A percentile compares a stretch with the other conserved stretches of the same genome.
These are phyloP conservation scores for Thumatha senex DNA, from an alignment of 2,888 invertebrate genomes.

Conservation along the genomic window DNA sequence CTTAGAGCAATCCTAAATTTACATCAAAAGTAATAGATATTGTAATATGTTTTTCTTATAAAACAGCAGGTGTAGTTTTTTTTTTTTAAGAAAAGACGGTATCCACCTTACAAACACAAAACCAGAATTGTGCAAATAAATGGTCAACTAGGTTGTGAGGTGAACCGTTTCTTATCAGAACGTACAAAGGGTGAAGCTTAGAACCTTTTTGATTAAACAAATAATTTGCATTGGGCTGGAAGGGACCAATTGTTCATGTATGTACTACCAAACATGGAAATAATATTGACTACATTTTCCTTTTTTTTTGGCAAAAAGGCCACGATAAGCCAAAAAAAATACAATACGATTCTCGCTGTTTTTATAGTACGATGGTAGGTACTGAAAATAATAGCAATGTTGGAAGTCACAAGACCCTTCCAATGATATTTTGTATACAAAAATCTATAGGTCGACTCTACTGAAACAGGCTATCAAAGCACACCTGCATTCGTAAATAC, in stretches of 20 bases:
- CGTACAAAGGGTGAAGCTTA: slow-evolving; percentile 11
- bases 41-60: no score
- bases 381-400: no score
- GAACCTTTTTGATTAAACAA: slow-evolving; percentile 16
- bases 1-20: no score
- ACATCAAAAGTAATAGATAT: no score
- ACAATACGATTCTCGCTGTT: neutral
- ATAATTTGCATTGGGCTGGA: slow-evolving; percentile 14
- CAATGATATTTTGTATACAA: no score
- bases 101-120: neutral
- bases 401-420: neutral
- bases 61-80: no score
- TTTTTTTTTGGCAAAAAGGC: slow-evolving; percentile 1
- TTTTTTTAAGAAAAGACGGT: no score
- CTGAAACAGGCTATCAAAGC: no score
- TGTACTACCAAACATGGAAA: slow-evolving; percentile 4
- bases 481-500: no score
- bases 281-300: neutral
- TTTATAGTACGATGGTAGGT: no score
- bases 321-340: neutral
- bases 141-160: slow-evolving; percentile 1
- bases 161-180: slow-evolving; percentile 4
- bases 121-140: slow-evolving; percentile 2
- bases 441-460: no score
- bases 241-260: slow-evolving; percentile 13